Base-by-base conservation (phyloP, 2,797 vertebrate species). In the Pipistrellus kuhlii region DNA sequence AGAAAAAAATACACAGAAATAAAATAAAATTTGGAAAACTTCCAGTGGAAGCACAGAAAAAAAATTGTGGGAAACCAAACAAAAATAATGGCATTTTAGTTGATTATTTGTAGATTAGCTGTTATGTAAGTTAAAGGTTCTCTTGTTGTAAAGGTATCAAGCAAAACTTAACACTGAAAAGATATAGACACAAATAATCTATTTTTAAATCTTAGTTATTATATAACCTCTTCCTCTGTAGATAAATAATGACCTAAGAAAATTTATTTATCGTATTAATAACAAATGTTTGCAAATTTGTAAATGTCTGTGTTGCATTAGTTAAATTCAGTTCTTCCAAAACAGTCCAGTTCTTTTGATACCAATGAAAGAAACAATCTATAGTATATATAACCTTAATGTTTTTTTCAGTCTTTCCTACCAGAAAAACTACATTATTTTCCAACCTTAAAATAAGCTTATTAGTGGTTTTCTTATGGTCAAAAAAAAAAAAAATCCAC, bases 211-310 rank as follows among this genome's bases (percentile, higher is more conserved):
- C 13, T 85, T 80, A 7, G 92, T 41, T 55, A 75, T 44, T 69
- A 15, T 38, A 69, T 32, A 48, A 41, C 38, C 15, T 85, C 30
- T 81, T 85, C 88, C 72, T 78, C 46, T 62, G 10, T 48, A 78
- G 18, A 90, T 83, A 62, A 90, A 75, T 12, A 64, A 20, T 48
- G 27, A 71, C 18, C 64, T 90, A 84, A 96, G 57, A 83, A 96
- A 93, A 71, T 64, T 72, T 13, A 75, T 41, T 48, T 77, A 13
- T 73, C 25, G 77, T 41, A 51, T 84, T 78, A 69, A 77, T 38
- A 76, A n/a, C n/a, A 85, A 76, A 55, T 64, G 4, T 46, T n/a
- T 88, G 75, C 27, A 73, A 55, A 82, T 73, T 8, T 91, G 85
- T 72, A 77, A 80, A 81, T 25, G 10, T 41, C 59, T 71, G 10